Conservation (phyloP, 2,888 invertebrate genomes). For the Thyatira batis region DNA sequence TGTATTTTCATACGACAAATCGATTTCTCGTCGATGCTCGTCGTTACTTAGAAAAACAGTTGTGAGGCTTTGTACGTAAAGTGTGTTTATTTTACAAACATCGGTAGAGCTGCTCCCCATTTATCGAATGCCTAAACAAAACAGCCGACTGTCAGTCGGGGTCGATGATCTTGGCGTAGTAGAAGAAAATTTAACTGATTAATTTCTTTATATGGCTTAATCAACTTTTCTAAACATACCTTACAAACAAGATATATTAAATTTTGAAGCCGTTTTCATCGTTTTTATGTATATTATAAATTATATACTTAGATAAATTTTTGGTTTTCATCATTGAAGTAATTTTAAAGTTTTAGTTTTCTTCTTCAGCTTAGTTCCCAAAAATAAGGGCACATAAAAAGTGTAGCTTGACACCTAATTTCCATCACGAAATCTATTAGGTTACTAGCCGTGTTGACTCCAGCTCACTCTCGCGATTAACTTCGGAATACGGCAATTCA, state of each 20-base stretch:
- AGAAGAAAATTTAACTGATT: constrained; percentile 46
- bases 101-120: constrained; percentile 44
- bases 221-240: too few species aligned
- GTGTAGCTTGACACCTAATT: constrained; percentile 2
- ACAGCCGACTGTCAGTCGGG: constrained; percentile 25
- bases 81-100: constrained; percentile 59
- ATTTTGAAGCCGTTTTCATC: too few species aligned
- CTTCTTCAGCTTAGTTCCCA: too few species aligned
- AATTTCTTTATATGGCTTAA: too few species aligned
- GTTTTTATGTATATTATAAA: too few species aligned
- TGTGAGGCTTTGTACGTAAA: constrained; percentile 33
- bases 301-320: too few species aligned
- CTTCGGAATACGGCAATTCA: constrained; percentile 68
- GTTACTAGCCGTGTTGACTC: constrained; percentile 16
- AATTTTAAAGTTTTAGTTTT: too few species aligned
- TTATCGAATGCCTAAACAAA: constrained; percentile 49
- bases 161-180: constrained; percentile 18
- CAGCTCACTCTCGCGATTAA: constrained; percentile 57
- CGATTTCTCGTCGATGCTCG: constrained; percentile 34
- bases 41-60: constrained; percentile 55
- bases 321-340: too few species aligned
- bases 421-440: constrained; percentile 2
- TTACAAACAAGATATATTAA: too few species aligned
- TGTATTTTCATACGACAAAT: constrained; percentile 34
- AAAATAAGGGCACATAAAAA: neutral